Evolutionary conservation across 2,888 invertebrate genomes (phyloP), one percentile per base, ranked within the genome.

Genomic region (Apoderus coryli): DNA sequence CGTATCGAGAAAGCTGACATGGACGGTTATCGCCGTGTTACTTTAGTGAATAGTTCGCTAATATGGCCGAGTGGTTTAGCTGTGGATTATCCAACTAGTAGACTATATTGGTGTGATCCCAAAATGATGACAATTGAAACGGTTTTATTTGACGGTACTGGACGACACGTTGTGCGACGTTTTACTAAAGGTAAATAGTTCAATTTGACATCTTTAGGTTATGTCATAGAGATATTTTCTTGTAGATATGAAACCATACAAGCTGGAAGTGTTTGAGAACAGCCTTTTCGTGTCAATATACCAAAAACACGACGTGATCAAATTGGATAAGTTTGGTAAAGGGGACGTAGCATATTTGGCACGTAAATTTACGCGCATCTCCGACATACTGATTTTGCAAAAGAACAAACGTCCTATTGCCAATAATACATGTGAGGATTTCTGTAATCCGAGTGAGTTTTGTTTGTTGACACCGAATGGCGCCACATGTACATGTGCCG

Each of bases 61-160:
- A 67, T 75, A 9, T 79, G 81, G 65, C 81, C 81, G 1, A 67
- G 71, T 3, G 79, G 84, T 41, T 63, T 88, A 25, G 73, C 84
- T 4, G 64, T 86, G 31, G 80, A 81, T 56, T 68, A 72, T 51
- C 69, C 79, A 1, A 74, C 76, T 1, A 60, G 63, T n/a, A 62
- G 86, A 4, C 55, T 89, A 3, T 88, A 86, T 63, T 84, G 82
- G 78, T 71, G 78, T 7, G 89, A 89, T 60, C 70, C 73, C n/a
- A 81, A 82, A 54, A 68, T 71, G 41, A 68, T 69, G 43, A 68
- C 72, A 11, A 66, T 86, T 33, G 79, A 81, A 56, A 72, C 72
- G 23, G 65, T 73, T 29, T 60, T 64, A 10, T 56, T 77, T 11
- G 75, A 78, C 52, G 85, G 85, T 36, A 61, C 63, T 30, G 75